phyloP scores from a whole-genome alignment of 2,797 vertebrate genomes.

The Syngnathus acus region DNA sequence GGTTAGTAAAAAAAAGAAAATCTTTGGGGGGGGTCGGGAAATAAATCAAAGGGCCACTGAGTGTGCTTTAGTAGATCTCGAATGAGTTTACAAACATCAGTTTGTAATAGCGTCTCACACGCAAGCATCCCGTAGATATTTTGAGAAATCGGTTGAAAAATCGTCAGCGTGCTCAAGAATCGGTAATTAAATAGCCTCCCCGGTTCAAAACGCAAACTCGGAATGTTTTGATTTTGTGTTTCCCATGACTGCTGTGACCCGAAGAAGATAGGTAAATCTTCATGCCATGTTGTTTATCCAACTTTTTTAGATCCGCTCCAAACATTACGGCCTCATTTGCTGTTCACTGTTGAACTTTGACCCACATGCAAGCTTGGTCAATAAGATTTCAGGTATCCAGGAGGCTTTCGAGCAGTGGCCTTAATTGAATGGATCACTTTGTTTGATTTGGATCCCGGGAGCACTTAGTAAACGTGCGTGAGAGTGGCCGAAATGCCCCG shows the following conservation, averaged over 20 bases:
- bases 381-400: not conserved
- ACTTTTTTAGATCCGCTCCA: not conserved
- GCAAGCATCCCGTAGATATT: not conserved
- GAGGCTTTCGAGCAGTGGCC: not conserved
- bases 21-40: too few species aligned
- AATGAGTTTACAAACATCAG: not conserved
- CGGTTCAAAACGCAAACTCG: not conserved
- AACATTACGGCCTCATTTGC: not conserved
- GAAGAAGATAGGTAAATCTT: constrained; percentile 13
- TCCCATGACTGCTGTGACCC: constrained; percentile 13
- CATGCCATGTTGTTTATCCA: not conserved
- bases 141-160: not conserved
- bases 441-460: constrained; percentile 1
- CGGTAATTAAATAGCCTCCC: not conserved
- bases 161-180: not conserved
- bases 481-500: not conserved
- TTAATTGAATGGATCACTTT: not conserved
- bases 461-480: not conserved
- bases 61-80: not conserved
- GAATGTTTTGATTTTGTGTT: constrained; percentile 1
- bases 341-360: not conserved
- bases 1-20: too few species aligned
- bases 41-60: too few species aligned
- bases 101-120: too few species aligned
- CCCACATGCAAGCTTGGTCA: not conserved